Conservation (phyloP, 2,888 invertebrate genomes). For the Mimas tiliae region DNA sequence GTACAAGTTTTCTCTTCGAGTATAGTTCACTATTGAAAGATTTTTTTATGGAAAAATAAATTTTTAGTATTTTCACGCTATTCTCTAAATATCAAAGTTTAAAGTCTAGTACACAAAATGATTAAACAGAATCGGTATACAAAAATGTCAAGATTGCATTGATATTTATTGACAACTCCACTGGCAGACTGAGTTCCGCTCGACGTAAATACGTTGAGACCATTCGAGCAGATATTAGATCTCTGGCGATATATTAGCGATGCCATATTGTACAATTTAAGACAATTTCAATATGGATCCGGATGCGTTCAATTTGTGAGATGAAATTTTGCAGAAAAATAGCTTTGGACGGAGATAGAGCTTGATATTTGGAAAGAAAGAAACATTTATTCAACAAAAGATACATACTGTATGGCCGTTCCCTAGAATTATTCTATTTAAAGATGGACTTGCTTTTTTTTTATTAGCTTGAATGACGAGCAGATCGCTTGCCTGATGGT, state of each 20-base stretch:
- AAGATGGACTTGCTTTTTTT: no score
- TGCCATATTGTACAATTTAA: conserved; percentile 2
- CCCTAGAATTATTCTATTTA: no score
- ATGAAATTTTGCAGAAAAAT: background rate
- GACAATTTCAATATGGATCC: background rate
- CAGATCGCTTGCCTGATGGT: no score
- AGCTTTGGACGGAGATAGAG: no score
- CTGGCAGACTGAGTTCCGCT: background rate
- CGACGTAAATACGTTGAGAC: background rate
- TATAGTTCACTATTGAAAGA: no score
- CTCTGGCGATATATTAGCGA: background rate
- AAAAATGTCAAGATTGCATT: background rate
- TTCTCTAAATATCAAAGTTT: background rate
- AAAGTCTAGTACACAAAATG: background rate
- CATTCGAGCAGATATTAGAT: background rate
- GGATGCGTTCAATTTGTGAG: background rate
- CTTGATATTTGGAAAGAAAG: no score
- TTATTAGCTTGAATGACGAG: no score
- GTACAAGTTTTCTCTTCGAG: no score
- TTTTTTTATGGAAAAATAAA: no score
- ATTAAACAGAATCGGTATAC: background rate
- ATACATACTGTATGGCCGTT: no score
- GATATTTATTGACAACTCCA: conserved; percentile 16
- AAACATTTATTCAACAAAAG: no score
- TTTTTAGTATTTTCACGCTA: no score